Base-by-base conservation (phyloP, 1,140 invertebrate genomes). In the Drosophila pallidifrons region DNA sequence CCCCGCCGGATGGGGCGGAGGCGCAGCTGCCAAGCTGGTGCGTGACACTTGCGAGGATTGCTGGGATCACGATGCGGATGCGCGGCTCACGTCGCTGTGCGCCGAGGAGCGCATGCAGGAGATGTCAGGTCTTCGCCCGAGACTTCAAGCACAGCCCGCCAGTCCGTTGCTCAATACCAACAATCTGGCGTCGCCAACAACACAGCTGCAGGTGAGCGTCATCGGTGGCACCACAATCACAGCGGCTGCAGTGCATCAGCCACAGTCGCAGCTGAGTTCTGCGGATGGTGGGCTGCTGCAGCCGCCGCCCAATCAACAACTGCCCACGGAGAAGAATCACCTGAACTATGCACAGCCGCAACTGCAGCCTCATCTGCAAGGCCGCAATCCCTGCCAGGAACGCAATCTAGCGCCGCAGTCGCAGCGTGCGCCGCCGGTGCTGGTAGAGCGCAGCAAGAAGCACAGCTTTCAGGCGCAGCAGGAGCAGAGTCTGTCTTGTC, bases 51-150 rank as follows among this genome's bases (percentile, higher is more conserved):
- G 98, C 75, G 97, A 98, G 92, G 97, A 98, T 90, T 98, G 97
- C 93, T 98, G 97, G 97, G 98, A 99, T 93, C 96, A 98, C 67
- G 98, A 98, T 93, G 97, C 97, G 0, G 98, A 98, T 89, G 98
- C 98, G 5, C 95, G 98, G 71, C 93, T 99, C 38, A 98, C 97
- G 8, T 96, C 97, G 1, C 94, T 98, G 5, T 98, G 97, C 93
- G 97, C 98, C 6, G 96, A 97, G 80, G 97, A 98, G 92, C 94
- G 98, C 30, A 94, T 98, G 76, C 93, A 94, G 20, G 97, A 98
- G 90, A 93, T 98, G 54, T 95, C 96, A 51, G 94, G 94, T 28
- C 93, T 95, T 72, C 71, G 93, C 13, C 87, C 91, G 28, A 71
- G 87, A 1, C 72, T 83, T 0, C 86, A 92, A 47, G 75, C 75